Conservation (phyloP, 2,113 vertebrate species). For the Oriolus oriolus region DNA sequence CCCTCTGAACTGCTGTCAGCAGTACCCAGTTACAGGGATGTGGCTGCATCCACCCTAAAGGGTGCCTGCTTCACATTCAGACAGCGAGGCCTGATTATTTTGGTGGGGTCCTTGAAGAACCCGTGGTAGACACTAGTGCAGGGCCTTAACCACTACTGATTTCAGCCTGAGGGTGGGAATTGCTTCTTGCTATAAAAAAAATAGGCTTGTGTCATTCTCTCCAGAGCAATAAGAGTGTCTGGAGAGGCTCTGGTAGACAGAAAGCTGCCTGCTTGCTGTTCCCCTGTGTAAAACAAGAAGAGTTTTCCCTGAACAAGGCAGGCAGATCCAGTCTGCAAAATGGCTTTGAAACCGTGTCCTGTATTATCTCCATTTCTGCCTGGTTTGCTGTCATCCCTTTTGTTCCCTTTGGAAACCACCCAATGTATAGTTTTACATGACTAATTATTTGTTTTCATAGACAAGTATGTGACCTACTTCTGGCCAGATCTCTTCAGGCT, state of each 20-base stretch:
- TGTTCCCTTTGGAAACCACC: constrained; percentile 8
- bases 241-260: not conserved
- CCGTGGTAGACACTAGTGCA: not conserved
- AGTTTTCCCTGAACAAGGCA: not conserved
- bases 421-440: not conserved
- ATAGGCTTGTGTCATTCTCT: not conserved
- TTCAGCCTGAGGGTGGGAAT: not conserved
- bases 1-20: not conserved
- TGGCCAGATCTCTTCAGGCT: constrained; percentile 9
- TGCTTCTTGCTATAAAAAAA: not conserved
- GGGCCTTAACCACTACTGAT: not conserved
- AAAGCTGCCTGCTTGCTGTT: not conserved
- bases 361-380: not conserved
- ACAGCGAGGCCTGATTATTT: not conserved
- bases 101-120: not conserved
- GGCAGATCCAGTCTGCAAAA: not conserved
- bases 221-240: not conserved
- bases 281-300: not conserved
- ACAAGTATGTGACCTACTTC: constrained; percentile 35
- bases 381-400: not conserved
- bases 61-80: not conserved
- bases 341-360: not conserved
- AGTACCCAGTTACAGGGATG: not conserved
- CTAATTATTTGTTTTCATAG: constrained; percentile 38
- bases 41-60: not conserved